A percentile compares a stretch with the other conserved stretches of the same genome.
These are phyloP conservation scores for Myocastor coypus DNA, from an alignment of 2,113 vertebrate species.

Conservation along the genomic window DNA sequence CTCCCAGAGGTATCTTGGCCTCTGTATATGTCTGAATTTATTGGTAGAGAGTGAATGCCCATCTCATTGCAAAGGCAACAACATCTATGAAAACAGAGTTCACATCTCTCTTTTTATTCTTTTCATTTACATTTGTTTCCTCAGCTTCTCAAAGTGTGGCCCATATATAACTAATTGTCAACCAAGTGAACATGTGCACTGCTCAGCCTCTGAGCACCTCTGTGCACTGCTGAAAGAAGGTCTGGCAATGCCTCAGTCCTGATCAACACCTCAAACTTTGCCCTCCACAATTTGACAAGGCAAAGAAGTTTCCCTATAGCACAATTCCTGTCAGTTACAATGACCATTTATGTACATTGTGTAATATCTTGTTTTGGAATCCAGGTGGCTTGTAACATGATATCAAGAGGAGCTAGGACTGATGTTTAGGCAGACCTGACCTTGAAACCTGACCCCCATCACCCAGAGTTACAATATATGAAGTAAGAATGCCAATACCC, in stretches of 20 bases:
- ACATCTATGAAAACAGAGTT: background rate
- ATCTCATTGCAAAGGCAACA: background rate
- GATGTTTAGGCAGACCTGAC: constrained; percentile 3
- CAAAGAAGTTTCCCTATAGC: background rate
- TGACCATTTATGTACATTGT: background rate
- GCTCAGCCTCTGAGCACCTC: no score
- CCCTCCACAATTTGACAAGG: background rate
- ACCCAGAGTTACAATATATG: background rate
- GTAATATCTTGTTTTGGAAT: background rate
- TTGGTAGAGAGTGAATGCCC: background rate
- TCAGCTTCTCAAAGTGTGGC: background rate
- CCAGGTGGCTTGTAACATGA: background rate
- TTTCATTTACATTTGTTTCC: background rate
- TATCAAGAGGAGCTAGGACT: background rate
- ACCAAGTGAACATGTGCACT: background rate
- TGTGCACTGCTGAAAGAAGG: background rate
- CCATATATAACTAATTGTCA: background rate
- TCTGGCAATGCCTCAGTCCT: background rate
- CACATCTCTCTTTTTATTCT: background rate
- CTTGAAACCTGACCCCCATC: background rate
- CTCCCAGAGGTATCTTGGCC: background rate
- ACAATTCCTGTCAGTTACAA: constrained; percentile 24
- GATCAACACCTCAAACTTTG: background rate
- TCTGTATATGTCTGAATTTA: background rate
- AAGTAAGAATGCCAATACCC: background rate